Conservation (phyloP, 37 sponge, comb jelly and placozoan genomes). For the Tethya wilhelma region DNA sequence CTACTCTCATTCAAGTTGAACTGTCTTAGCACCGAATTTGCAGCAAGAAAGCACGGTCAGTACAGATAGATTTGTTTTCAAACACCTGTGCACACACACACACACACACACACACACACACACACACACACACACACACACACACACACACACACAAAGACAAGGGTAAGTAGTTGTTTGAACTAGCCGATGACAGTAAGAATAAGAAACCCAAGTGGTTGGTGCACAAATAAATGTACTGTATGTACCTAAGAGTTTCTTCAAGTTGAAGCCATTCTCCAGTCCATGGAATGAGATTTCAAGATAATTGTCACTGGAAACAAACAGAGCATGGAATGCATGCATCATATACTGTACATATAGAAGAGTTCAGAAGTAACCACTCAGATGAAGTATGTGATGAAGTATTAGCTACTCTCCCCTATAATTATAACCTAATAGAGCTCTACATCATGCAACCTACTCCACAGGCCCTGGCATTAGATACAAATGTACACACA, state of each 20-base stretch:
- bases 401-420: too few species aligned
- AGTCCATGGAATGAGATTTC: conserved; percentile 33
- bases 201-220: too few species aligned
- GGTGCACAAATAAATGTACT: not conserved
- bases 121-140: not conserved
- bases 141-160: not conserved
- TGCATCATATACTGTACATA: too few species aligned
- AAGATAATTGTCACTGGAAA: conserved; percentile 49
- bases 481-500: too few species aligned
- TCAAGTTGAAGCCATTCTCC: conserved; percentile 31
- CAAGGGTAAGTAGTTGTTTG: not conserved
- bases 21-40: conserved; percentile 77
- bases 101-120: too few species aligned
- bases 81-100: not conserved
- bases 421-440: too few species aligned
- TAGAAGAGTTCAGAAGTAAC: not conserved
- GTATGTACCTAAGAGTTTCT: conserved; percentile 31
- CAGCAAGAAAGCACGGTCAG: conserved; percentile 78
- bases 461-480: too few species aligned
- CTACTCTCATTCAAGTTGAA: conserved; percentile 55
- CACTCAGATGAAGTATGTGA: too few species aligned
- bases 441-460: too few species aligned
- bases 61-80: not conserved
- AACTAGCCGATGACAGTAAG: too few species aligned
- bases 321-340: too few species aligned